These are phyloP conservation scores for Geopemphigus sp. DNA, from an alignment of 1,140 invertebrate species.

Conservation along the genomic window DNA sequence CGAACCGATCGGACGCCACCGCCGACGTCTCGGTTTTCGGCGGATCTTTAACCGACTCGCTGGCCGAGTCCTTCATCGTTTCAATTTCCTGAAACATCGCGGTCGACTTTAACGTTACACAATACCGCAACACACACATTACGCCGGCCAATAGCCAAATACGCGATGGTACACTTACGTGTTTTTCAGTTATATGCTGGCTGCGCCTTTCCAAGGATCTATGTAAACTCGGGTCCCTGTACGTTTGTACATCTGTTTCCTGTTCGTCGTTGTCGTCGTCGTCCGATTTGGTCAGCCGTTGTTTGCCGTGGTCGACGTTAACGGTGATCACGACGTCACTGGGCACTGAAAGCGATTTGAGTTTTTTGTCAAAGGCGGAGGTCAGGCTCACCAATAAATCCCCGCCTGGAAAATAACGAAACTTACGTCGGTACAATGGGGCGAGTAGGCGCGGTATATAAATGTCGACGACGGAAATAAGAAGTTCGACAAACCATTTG, in stretches of 20 bases:
- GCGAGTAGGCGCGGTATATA: no score
- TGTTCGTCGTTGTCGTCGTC: no score
- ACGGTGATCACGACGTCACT: neutral
- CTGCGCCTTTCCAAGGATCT: conserved; percentile 49
- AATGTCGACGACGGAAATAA: no score
- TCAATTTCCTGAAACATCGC: conserved; percentile 41
- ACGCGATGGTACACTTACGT: conserved; percentile 18
- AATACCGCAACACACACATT: no score
- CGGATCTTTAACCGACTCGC: conserved; percentile 11
- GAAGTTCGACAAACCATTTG: neutral
- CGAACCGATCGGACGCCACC: conserved; percentile 13
- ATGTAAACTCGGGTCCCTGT: conserved; percentile 53
- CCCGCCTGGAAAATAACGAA: conserved; percentile 59
- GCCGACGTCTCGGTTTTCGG: neutral
- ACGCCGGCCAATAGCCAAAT: no score
- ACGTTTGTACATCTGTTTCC: conserved; percentile 40
- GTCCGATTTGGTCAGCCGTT: neutral
- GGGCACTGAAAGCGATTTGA: conserved; percentile 63
- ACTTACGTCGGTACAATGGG: conserved; percentile 34
- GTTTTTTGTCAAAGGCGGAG: conserved; percentile 72
- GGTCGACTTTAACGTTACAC: no score
- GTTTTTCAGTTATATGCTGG: conserved; percentile 45
- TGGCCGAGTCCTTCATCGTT: conserved; percentile 30
- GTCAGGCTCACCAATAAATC: conserved; percentile 70
- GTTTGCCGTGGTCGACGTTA: conserved; percentile 1